Evolutionary conservation across 2,888 invertebrate species (phyloP), one percentile per base, ranked within the genome.

Genomic region (Eupithecia subumbrata): DNA sequence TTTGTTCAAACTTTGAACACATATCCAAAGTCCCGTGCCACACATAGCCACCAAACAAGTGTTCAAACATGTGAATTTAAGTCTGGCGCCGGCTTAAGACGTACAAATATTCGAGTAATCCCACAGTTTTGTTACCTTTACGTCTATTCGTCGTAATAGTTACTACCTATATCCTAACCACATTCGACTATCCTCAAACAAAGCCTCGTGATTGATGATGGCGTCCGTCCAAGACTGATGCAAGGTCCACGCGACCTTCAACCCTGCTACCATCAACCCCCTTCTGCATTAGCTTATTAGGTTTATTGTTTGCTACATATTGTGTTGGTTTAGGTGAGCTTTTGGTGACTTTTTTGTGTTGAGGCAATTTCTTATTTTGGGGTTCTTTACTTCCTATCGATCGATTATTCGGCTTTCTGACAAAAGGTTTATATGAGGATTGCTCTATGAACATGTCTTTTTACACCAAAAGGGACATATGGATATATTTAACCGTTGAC

Each of bases 161-260:
- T 52, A 52, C 18, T 56, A 60, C 5, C 60, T 64, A 56, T 68
- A 69, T 45, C 12, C 30, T 73, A 66, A 45, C 66, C 66, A 8
- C 25, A 45, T 64, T 34, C 63, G 64, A 60, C 5, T 30, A 34
- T 64, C 64, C 34, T 64, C 64, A 16, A 63, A 30, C 63, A 30
- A 8, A 16, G 43, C 22, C 43, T n/a, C 1, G 86, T 87, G 87
- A 87, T 87, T 84, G 87, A 87, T 87, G 87, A 83, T 77, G 80
- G 79, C 79, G 73, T 73, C 82, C 34, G 71, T 69, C 76, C 78
- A 83, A 87, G 87, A 87, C 84, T 86, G 87, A 87, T 87, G 84
- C 85, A 84, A 80, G 77, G 78, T 75, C 80, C 76, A 69, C 77
- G 72, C 81, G 82, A 86, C 86, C 86, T 85, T 79, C 78, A 81